phyloP scores from a whole-genome alignment of 2,888 invertebrate species.

The Nezara viridula region DNA sequence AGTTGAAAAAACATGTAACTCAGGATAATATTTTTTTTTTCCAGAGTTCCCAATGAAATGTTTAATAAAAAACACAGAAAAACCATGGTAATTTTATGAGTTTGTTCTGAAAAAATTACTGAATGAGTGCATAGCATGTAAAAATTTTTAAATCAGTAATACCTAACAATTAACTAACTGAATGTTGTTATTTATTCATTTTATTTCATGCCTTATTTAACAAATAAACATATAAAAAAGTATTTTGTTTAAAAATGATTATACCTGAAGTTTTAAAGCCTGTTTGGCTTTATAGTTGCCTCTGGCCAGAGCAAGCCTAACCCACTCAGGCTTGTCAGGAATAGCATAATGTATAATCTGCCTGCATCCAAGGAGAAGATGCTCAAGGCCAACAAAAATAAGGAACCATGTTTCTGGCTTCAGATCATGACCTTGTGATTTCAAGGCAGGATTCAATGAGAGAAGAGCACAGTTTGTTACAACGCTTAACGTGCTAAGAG shows the following conservation, averaged over 20 bases:
- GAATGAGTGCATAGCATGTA: too few species aligned
- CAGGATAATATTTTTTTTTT: too few species aligned
- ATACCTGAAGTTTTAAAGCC: constrained; percentile 74
- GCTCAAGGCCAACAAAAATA: constrained; percentile 79
- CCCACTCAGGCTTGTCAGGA: constrained; percentile 80
- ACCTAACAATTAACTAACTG: neutral
- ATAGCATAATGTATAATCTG: constrained; percentile 78
- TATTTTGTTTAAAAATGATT: neutral
- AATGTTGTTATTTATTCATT: neutral
- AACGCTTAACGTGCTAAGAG: constrained; percentile 78
- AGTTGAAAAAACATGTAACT: too few species aligned
- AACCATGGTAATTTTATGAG: too few species aligned
- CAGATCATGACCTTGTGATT: constrained; percentile 69
- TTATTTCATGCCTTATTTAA: neutral
- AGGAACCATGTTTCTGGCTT: constrained; percentile 72
- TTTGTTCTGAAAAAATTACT: too few species aligned
- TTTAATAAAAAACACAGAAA: too few species aligned
- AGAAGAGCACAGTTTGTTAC: constrained; percentile 83
- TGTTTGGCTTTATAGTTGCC: constrained; percentile 76
- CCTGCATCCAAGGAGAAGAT: constrained; percentile 77
- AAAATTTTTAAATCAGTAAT: too few species aligned
- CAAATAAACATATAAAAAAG: neutral
- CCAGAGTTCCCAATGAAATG: too few species aligned
- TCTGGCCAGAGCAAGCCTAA: constrained; percentile 75
- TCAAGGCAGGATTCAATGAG: constrained; percentile 77